phyloP scores from a whole-genome alignment of 2,113 vertebrate genomes.

The Rhinopomastus cyanomelas region DNA sequence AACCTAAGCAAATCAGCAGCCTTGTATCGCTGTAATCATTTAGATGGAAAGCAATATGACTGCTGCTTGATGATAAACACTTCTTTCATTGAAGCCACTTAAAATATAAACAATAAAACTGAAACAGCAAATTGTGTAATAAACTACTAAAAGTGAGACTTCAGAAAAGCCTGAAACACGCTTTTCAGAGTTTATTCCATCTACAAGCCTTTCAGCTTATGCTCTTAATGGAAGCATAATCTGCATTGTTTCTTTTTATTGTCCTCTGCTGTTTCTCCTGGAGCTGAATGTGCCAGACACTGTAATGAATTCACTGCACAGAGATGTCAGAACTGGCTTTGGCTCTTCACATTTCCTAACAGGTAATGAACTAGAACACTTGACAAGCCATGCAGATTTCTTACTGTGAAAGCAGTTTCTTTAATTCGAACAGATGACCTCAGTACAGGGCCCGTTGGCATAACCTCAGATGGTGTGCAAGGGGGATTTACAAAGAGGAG shows the following conservation, averaged over 20 bases:
- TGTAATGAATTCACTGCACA: constrained; percentile 22
- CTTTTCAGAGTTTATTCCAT: not conserved
- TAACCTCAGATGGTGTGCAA: not conserved
- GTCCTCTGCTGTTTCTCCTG: not conserved
- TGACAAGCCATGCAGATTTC: constrained; percentile 35
- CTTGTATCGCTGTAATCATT: not conserved
- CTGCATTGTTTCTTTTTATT: not conserved
- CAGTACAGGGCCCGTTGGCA: not conserved
- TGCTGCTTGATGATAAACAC: not conserved
- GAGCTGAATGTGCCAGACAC: not conserved
- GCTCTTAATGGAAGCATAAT: not conserved
- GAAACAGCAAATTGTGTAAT: not conserved
- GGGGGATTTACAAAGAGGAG: not conserved
- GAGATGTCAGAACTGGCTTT: constrained; percentile 27
- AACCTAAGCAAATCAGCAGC: not conserved
- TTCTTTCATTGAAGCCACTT: not conserved
- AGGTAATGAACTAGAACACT: constrained; percentile 51
- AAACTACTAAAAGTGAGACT: not conserved
- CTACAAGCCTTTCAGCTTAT: not conserved
- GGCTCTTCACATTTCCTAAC: constrained; percentile 22
- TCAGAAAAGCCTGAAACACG: not conserved
- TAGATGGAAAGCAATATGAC: not conserved
- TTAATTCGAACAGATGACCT: constrained; percentile 38
- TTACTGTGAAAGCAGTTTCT: constrained; percentile 41
- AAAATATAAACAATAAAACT: not conserved